phyloP scores from a whole-genome alignment of 2,888 invertebrate species.

The Parnassius orleans region DNA sequence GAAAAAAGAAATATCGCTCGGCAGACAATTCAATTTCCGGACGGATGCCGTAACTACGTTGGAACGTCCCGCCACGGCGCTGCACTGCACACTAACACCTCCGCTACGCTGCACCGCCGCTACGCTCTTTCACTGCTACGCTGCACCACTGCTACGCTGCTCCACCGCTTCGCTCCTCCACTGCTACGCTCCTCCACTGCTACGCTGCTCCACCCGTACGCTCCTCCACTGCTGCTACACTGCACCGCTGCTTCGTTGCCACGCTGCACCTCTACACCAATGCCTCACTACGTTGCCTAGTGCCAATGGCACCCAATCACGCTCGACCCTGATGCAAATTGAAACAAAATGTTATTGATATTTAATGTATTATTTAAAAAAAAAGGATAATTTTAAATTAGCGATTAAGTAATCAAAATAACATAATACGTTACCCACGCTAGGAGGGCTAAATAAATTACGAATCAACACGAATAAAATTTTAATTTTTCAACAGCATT shows the following conservation, averaged over 20 bases:
- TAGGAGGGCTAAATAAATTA: too few relatives aligned
- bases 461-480: too few relatives aligned
- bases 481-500: too few relatives aligned
- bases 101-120: slow-evolving; percentile 15
- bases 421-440: too few relatives aligned
- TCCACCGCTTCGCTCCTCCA: slow-evolving; percentile 13
- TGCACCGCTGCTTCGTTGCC: neutral
- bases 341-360: too few relatives aligned
- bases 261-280: neutral
- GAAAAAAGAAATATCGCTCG: slow-evolving; percentile 23
- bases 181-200: slow-evolving; percentile 7
- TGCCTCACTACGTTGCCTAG: neutral
- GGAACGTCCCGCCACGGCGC: slow-evolving; percentile 16
- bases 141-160: slow-evolving; percentile 11
- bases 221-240: neutral
- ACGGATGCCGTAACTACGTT: slow-evolving; percentile 16
- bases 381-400: too few relatives aligned
- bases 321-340: neutral
- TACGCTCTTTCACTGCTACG: slow-evolving; percentile 10
- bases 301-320: neutral
- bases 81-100: neutral
- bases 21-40: slow-evolving; percentile 20
- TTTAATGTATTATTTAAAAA: too few relatives aligned
- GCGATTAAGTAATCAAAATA: too few relatives aligned
- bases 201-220: slow-evolving; percentile 7